These are phyloP conservation scores for Ditula angustiorana DNA, from an alignment of 2,888 invertebrate species.

Conservation along the genomic window DNA sequence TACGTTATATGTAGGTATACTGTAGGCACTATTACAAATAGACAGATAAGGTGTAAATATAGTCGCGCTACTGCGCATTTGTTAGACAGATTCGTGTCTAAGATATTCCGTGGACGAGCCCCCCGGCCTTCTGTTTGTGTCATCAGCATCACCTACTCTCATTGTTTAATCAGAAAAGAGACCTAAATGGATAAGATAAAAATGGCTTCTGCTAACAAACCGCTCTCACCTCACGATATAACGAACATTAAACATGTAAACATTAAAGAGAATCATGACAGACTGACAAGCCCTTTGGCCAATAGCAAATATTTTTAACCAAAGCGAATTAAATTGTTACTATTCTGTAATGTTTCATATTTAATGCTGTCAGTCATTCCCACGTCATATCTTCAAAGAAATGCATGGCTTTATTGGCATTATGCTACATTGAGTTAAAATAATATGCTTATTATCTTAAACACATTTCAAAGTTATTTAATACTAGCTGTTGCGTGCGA, in stretches of 20 bases:
- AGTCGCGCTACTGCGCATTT: conserved; percentile 33
- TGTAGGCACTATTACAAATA: conserved; percentile 1
- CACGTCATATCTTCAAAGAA: too few relatives aligned
- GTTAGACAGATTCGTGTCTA: conserved; percentile 28
- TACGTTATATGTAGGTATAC: neutral
- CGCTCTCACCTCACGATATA: conserved; percentile 12
- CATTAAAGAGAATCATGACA: conserved; percentile 50
- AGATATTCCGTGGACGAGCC: conserved; percentile 35
- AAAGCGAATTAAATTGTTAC: neutral
- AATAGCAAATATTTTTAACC: conserved; percentile 14
- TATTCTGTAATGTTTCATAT: too few relatives aligned
- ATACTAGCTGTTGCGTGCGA: too few relatives aligned
- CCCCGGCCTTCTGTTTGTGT: conserved; percentile 31
- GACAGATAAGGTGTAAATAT: conserved; percentile 13
- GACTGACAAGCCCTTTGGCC: conserved; percentile 24
- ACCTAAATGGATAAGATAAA: conserved; percentile 36
- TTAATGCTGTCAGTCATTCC: too few relatives aligned
- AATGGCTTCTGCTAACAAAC: conserved; percentile 26
- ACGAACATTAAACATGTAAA: conserved; percentile 53
- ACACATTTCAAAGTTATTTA: too few relatives aligned
- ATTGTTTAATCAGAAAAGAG: conserved; percentile 35
- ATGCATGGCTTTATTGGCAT: too few relatives aligned
- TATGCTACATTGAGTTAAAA: too few relatives aligned
- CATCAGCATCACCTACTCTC: conserved; percentile 29
- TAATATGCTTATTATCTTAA: too few relatives aligned